These are phyloP conservation scores for Apostichopus japonicus DNA, from an alignment of 35 echinoderm and acorn worm species.

Conservation along the genomic window DNA sequence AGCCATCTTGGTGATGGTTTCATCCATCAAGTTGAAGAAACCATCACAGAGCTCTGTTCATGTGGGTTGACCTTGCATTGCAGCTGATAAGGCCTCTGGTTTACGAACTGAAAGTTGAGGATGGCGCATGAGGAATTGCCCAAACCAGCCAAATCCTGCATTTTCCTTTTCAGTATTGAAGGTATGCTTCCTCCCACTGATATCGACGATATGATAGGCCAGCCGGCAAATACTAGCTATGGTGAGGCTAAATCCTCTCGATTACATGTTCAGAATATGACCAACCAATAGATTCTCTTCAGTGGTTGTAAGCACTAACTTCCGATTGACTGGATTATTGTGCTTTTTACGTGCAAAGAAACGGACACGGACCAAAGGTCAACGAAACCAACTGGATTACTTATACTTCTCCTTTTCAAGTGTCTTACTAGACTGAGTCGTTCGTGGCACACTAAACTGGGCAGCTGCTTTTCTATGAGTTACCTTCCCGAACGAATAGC, in stretches of 20 bases:
- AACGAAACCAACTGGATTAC: too few species aligned
- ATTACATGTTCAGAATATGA: slow-evolving; percentile 22
- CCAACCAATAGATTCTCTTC: neutral
- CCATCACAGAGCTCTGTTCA: slow-evolving; percentile 19
- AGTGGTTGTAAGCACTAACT: too few species aligned
- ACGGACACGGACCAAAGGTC: too few species aligned
- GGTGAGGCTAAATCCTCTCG: neutral
- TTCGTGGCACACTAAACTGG: slow-evolving; percentile 24
- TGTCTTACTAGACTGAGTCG: neutral
- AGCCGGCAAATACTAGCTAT: neutral
- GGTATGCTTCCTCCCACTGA: slow-evolving; percentile 30
- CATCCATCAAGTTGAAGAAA: slow-evolving; percentile 43
- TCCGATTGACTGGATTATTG: too few species aligned
- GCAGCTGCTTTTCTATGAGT: slow-evolving; percentile 16
- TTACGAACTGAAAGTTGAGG: slow-evolving; percentile 53
- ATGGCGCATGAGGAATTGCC: slow-evolving; percentile 10
- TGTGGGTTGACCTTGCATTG: neutral
- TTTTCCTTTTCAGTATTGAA: slow-evolving; percentile 19
- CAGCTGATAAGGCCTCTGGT: slow-evolving; percentile 48
- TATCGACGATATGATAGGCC: slow-evolving; percentile 32
- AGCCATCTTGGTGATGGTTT: neutral
- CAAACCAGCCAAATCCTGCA: slow-evolving; percentile 40
- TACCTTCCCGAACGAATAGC: slow-evolving; percentile 23
- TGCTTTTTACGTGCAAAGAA: too few species aligned
- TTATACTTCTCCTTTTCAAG: neutral